Evolutionary conservation across 2,888 invertebrate genomes (phyloP).

Genomic region (Pristionchus arcanus): DNA sequence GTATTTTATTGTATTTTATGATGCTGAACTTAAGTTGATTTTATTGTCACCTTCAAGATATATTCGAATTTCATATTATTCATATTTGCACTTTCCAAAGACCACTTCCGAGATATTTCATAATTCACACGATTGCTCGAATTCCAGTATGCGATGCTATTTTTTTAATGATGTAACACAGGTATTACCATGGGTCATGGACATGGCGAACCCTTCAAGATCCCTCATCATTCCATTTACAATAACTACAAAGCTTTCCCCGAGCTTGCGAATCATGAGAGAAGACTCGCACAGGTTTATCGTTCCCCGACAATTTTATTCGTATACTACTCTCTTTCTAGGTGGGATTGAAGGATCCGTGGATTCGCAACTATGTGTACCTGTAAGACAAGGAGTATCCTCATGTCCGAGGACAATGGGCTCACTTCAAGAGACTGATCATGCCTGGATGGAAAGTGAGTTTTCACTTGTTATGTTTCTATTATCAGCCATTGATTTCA

Average conservation of each 20-base stretch:
- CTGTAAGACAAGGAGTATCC: constrained; percentile 71
- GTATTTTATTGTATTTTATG: too few relatives aligned
- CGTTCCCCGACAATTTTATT: neutral
- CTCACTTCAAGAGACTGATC: constrained; percentile 72
- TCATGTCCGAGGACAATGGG: constrained; percentile 70
- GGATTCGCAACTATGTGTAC: constrained; percentile 77
- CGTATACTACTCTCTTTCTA: neutral
- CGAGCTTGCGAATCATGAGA: constrained; percentile 74
- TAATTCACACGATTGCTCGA: neutral
- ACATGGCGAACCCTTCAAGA: constrained; percentile 74
- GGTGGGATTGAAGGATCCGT: constrained; percentile 77
- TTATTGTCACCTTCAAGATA: too few relatives aligned
- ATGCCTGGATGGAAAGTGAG: constrained; percentile 70
- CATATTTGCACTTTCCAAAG: too few relatives aligned
- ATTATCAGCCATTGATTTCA: neutral
- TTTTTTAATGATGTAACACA: neutral
- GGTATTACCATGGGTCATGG: constrained; percentile 65
- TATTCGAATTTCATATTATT: too few relatives aligned
- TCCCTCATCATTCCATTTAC: constrained; percentile 76
- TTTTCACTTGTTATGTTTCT: neutral
- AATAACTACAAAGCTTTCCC: constrained; percentile 74
- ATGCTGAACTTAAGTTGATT: too few relatives aligned
- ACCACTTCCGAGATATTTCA: too few relatives aligned
- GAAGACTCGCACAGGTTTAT: constrained; percentile 70
- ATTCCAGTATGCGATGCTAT: too few relatives aligned